phyloP scores from a whole-genome alignment of 2,113 vertebrate genomes.

The Lamprotornis superbus region DNA sequence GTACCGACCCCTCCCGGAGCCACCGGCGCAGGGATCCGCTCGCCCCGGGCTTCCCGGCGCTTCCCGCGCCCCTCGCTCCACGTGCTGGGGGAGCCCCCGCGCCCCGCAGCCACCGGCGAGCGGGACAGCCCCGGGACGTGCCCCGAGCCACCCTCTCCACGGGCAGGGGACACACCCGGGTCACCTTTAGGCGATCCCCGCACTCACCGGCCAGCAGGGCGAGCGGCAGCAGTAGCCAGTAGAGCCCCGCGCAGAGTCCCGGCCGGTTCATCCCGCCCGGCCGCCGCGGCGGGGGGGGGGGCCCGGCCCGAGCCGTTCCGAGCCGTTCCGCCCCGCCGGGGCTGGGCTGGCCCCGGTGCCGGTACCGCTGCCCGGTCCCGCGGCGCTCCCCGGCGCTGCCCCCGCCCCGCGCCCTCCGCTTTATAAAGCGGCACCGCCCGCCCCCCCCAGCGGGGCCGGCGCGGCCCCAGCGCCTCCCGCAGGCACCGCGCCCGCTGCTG shows the following conservation, averaged over 20 bases:
- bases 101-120: not conserved
- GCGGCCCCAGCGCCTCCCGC: not conserved
- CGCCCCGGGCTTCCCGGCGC: not conserved
- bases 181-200: no score
- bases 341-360: no score
- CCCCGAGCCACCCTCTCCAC: not conserved
- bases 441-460: not conserved
- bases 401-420: no score
- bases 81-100: not conserved
- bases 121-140: not conserved
- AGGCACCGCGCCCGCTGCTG: not conserved
- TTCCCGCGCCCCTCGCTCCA: not conserved
- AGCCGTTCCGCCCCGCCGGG: no score
- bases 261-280: no score
- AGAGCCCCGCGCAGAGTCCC: not conserved
- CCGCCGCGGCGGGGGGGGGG: no score
- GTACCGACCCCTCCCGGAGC: not conserved
- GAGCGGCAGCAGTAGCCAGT: conserved; percentile 34
- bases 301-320: no score
- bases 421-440: no score
- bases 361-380: no score
- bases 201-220: conserved; percentile 38
- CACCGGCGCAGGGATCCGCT: not conserved
- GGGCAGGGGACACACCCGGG: not conserved
- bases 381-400: no score